A percentile compares a stretch with the other conserved stretches of the same genome.
Conservation (phyloP, 2,113 vertebrate genomes). For the Grammomys dolichurus region DNA sequence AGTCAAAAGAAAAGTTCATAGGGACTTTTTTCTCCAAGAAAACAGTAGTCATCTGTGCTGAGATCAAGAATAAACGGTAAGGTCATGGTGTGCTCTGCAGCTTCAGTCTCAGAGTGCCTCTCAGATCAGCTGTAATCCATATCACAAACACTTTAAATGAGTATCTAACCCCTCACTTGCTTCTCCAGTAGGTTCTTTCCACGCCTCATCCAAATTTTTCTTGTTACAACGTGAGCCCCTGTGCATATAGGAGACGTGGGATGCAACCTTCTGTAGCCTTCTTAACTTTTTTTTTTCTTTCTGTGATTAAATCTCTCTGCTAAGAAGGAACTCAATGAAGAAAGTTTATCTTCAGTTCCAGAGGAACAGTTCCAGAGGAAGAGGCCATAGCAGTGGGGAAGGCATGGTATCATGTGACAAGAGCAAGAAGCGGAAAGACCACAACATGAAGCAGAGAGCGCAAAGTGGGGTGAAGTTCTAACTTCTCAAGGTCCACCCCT, state of each 20-base stretch:
- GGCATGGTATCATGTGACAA: not conserved
- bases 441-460: not conserved
- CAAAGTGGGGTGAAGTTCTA: not conserved
- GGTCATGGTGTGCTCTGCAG: not conserved
- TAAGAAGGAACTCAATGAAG: not conserved
- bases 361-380: not conserved
- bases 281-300: not conserved
- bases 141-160: not conserved
- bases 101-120: not conserved
- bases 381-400: not conserved
- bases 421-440: not conserved
- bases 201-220: not conserved
- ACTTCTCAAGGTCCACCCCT: not conserved
- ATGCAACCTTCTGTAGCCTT: not conserved
- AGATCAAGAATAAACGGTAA: not conserved
- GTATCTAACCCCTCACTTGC: not conserved
- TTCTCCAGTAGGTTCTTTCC: not conserved
- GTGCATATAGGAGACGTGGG: not conserved
- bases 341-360: not conserved
- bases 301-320: not conserved
- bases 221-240: not conserved
- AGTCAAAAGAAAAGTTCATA: slow-evolving; percentile 1
- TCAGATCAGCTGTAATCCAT: not conserved
- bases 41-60: not conserved
- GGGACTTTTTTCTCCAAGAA: not conserved